A percentile compares a stretch with the other conserved stretches of the same genome.
Evolutionary conservation across 30 jellyfish, hydroid and myxozoan genomes (phyloP).

Genomic region (Haliclystus octoradiatus): DNA sequence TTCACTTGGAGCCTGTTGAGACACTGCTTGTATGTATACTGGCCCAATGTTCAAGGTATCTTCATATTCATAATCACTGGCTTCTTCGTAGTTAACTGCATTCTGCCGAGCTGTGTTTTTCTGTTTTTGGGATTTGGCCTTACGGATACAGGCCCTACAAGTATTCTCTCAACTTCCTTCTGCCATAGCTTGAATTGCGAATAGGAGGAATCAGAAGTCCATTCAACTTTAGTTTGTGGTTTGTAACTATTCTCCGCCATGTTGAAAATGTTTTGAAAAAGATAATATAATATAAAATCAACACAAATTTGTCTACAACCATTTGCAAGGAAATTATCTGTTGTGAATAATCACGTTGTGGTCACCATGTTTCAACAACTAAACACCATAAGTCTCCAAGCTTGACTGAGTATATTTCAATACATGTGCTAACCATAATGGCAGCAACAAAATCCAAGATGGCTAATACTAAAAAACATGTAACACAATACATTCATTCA

Average conservation of each 20-base stretch:
- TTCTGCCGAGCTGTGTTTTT: background rate
- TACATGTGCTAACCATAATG: too few relatives aligned
- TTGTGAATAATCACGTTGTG: background rate
- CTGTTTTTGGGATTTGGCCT: background rate
- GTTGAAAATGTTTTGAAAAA: background rate
- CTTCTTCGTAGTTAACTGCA: background rate
- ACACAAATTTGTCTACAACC: background rate
- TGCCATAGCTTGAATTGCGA: background rate
- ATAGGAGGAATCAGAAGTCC: background rate
- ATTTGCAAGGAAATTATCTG: background rate
- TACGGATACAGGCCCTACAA: background rate
- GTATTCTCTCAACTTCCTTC: background rate
- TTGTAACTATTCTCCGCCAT: background rate
- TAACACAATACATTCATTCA: too few relatives aligned
- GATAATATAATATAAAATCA: background rate
- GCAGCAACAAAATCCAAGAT: too few relatives aligned
- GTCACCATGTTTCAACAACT: too few relatives aligned
- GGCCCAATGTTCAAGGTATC: background rate
- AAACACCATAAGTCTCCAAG: too few relatives aligned
- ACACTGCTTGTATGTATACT: background rate
- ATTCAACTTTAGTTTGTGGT: background rate
- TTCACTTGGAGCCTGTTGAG: conserved; percentile 1
- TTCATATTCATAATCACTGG: background rate
- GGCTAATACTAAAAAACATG: too few relatives aligned
- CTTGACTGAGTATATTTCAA: too few relatives aligned